A percentile compares a stretch with the other conserved stretches of the same genome.
These are phyloP conservation scores for Pangasius mekongensis DNA, from an alignment of 2,797 vertebrate genomes.

Conservation along the genomic window DNA sequence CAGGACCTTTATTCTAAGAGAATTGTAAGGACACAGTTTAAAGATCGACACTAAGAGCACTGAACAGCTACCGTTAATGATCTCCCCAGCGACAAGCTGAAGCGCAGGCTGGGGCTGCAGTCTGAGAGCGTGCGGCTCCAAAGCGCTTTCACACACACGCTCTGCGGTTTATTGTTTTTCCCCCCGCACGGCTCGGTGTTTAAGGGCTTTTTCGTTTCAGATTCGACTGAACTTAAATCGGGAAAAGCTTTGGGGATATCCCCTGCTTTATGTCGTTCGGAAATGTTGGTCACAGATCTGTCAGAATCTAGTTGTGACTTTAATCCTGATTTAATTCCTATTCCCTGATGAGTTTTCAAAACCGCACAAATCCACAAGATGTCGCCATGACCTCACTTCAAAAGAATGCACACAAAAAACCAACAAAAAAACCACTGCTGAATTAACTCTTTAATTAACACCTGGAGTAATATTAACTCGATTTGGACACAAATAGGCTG, in stretches of 20 bases:
- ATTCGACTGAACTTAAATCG: not conserved
- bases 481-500: not conserved
- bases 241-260: not conserved
- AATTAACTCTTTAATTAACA: slow-evolving; percentile 8
- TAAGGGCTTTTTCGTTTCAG: not conserved
- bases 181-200: too few species aligned
- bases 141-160: not conserved
- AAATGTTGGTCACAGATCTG: not conserved
- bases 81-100: not conserved
- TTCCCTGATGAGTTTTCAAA: slow-evolving; percentile 18
- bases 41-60: too few species aligned
- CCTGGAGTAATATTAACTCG: not conserved
- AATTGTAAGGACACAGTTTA: not conserved
- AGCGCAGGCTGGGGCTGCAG: too few species aligned
- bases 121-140: not conserved
- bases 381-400: slow-evolving; percentile 51
- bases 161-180: not conserved
- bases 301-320: not conserved
- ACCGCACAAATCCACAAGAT: slow-evolving; percentile 52
- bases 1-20: not conserved
- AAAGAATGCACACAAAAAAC: not conserved
- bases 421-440: too few species aligned
- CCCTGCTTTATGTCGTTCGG: not conserved
- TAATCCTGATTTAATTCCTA: slow-evolving; percentile 5
- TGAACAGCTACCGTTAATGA: too few species aligned